Base-by-base conservation (phyloP, 2,888 invertebrate genomes). In the Clostera curtula region DNA sequence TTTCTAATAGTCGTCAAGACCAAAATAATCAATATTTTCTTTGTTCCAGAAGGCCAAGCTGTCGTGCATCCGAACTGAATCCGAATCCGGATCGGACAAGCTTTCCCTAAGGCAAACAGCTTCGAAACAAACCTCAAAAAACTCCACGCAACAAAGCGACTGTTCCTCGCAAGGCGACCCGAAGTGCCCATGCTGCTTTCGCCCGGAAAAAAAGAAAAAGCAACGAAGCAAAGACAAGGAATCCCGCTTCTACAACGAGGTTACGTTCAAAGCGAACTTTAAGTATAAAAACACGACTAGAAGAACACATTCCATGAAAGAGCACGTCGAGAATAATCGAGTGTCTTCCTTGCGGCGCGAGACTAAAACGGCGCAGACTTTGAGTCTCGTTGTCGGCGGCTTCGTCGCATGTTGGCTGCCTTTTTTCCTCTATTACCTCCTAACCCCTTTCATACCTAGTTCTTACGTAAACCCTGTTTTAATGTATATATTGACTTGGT, bases 371-470 rank as follows among this genome's bases (percentile, higher is more conserved):
- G 94, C 94, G 2, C 93, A 94, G 58, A 95, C 95, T 0, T 66
- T 95, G 25, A 93, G 93, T 38, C 88, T 95, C 3, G 95, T 95
- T 0, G 93, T 95, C 0, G 95, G 95, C 0, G 94, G 94, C 2
- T 95, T 95, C 48, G 90, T 95, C 2, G 90, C 92, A 4, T 95
- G 95, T 52, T 95, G 95, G 95, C 67, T 95, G 13, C 95, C 95
- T 0, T 95, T 95, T 69, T 95, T 95, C 68, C 79, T 93, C 3
- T 90, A 92, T 41, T 95, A 95, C 56, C 72, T 95, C 6, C 79
- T 93, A 1, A 92, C 90, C 2, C 94, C 95, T 3, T 94, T 95
- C 54, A 86, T 93, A 27, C 87, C 89, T 0, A 77, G 73, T 29
- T 75, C 82, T 26, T 87, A 88, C 44, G 87, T 89, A 2, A 86